Base-by-base conservation (phyloP, 2,797 vertebrate species). In the Enteromius fasciolatus region DNA sequence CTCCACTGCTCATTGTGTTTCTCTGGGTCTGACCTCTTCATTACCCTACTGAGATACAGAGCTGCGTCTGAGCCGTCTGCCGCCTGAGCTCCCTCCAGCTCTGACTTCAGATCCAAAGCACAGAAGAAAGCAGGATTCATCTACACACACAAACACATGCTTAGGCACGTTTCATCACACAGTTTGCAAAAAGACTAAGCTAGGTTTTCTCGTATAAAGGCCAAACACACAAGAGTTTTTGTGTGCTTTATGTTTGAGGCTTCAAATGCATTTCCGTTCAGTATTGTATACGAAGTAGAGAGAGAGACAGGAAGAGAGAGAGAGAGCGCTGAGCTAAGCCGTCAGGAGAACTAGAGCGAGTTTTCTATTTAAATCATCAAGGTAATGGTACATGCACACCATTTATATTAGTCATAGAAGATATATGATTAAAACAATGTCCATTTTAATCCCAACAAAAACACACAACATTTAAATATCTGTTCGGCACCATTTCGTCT, bases 1-100 rank as follows among this genome's bases (percentile, higher is more conserved):
- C 95, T 98, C 97, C 98, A 99, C 14, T 97, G 96, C 91, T 99
- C 97, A 0, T 90, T 90, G 69, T 94, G 92, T 88, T 97, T 98
- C 87, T 99, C 98, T 75, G 93, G 93, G 78, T 93, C 86, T 12
- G 96, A 94, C 0, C 95, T 95, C 91, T 96, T 98, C 93, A 97
- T 95, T 4, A 96, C 95, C 90, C 96, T 94, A 91, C 95, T 96
- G 89, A 98, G 87, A 91, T 97, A 98, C 85, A 96, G 96, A 0
- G 92, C 92, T 7, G 95, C 86, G 86, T 98, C 97, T 0, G 92
- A 89, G 84, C 88, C 83, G 31, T 95, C 91, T 33, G 91, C 84
- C 54, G 90, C 86, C 2, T 96, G 94, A 87, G 92, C 91, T 28
- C 92, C 92, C 80, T 99, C 97, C 1, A 90, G 90, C 88, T 99